A percentile compares a stretch with the other conserved stretches of the same genome.
These are phyloP conservation scores for Graptemys geographica DNA, from an alignment of 2,797 vertebrate species.

Conservation along the genomic window DNA sequence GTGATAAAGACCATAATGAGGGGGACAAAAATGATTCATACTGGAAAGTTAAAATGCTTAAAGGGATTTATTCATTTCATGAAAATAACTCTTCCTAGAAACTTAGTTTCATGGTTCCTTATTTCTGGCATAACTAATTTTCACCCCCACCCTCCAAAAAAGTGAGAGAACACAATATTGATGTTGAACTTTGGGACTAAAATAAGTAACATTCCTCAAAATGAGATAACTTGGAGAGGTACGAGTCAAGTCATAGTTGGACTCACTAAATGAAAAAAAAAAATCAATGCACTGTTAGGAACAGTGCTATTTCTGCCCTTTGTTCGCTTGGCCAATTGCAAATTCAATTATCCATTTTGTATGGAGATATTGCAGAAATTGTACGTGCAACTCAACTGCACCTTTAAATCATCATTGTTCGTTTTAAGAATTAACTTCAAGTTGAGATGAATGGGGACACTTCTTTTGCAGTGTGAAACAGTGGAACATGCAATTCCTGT, in stretches of 20 bases:
- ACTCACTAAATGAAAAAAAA: background rate
- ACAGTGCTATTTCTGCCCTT: background rate
- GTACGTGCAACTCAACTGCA: background rate
- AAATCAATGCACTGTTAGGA: background rate
- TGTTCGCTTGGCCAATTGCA: background rate
- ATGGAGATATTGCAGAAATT: background rate
- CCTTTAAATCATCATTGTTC: accelerated
- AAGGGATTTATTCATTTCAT: background rate
- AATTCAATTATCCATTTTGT: background rate
- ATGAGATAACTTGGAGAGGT: background rate
- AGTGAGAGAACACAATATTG: background rate
- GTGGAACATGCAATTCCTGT: background rate
- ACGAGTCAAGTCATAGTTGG: background rate
- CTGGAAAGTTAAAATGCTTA: background rate
- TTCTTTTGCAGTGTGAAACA: background rate
- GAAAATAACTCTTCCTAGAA: background rate
- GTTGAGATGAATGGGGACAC: background rate
- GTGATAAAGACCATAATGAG: background rate
- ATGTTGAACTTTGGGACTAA: background rate
- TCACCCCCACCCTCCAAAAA: background rate
- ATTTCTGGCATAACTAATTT: background rate
- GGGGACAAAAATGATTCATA: background rate
- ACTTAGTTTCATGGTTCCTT: background rate
- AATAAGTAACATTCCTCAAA: background rate
- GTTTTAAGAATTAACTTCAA: background rate